Base-by-base conservation (phyloP, 2,797 vertebrate genomes). In the Poecilia picta region DNA sequence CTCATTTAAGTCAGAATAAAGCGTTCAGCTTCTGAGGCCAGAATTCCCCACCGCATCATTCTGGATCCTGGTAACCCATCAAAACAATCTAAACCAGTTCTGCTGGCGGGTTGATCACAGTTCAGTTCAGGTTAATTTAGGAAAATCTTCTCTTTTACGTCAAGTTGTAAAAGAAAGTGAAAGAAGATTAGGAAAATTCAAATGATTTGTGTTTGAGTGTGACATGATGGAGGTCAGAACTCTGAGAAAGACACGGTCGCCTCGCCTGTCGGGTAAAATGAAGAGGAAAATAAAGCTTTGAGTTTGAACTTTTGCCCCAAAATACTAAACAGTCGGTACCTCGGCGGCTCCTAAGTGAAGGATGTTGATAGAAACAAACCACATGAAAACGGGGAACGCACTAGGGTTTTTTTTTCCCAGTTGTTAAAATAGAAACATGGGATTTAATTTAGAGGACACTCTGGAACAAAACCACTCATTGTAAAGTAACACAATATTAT, bases 61-160 rank as follows among this genome's bases (percentile, higher is more conserved):
- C 47, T 82, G 36, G 57, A 83, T 64, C 33, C 66, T n/a, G 8
- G 25, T n/a, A 79, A 84, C 76, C 78, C 74, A 73, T 15, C 59
- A 73, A 55, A 80, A 51, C 77, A 64, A 41, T 4, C 25, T 55
- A 59, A 83, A 81, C 43, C 25, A 75, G 36, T 57, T 55, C n/a
- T 8, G 15, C 31, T 20, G 16, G 3, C 10, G 39, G 53, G 46
- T 73, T 18, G 28, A 23, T 23, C 62, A 5, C 20, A 46, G 43
- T 47, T 59, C 25, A 59, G 7, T 25, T 31, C 39, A 45, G 51
- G 20, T 25, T 5, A 1, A 51, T 49, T 53, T 51, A 59, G 57
- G 53, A 43, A 43, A n/a, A 70, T 41, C 10, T 16, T 10, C 7
- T 8, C 18, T 70, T 70, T 43, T 4, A 36, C 0, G 23, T 6